Evolutionary conservation across 2,888 invertebrate species (phyloP).

Genomic region (Hemistola chrysoprasaria): DNA sequence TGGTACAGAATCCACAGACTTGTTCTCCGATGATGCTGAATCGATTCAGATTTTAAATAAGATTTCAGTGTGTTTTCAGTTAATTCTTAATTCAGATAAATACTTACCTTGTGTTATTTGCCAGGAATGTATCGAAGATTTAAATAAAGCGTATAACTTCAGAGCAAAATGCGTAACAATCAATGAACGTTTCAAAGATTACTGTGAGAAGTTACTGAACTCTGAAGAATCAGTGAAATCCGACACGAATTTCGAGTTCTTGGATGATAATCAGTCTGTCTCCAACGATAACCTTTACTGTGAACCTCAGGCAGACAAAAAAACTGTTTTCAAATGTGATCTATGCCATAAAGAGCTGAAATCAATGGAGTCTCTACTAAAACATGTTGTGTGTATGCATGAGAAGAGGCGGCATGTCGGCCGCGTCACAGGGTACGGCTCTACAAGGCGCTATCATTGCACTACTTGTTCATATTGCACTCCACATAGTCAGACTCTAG

Average conservation of each 20-base stretch:
- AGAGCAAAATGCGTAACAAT: conserved; percentile 57
- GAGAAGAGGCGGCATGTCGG: conserved; percentile 59
- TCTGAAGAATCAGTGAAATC: background rate
- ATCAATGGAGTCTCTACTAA: conserved; percentile 51
- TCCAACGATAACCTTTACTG: conserved; percentile 10
- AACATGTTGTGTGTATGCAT: conserved; percentile 65
- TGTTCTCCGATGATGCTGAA: conserved; percentile 40
- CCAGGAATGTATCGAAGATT: conserved; percentile 48
- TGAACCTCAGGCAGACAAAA: conserved; percentile 3
- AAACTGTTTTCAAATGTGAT: conserved; percentile 37
- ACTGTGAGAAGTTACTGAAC: conserved; percentile 24
- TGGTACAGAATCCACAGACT: conserved; percentile 30
- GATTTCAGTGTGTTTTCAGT: conserved; percentile 58
- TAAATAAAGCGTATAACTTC: conserved; percentile 53
- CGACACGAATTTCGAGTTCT: conserved; percentile 5
- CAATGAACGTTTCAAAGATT: conserved; percentile 45
- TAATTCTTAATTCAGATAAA: conserved; percentile 43
- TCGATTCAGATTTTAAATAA: conserved; percentile 49
- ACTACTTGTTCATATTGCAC: conserved; percentile 67
- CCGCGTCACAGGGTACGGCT: conserved; percentile 64
- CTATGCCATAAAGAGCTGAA: conserved; percentile 59
- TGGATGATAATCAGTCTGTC: conserved; percentile 24
- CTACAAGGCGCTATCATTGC: conserved; percentile 62
- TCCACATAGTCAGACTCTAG: conserved; percentile 71
- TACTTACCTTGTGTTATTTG: conserved; percentile 56